Base-by-base conservation (phyloP, 2,888 invertebrate genomes). In the Caenorhabditis sinica region DNA sequence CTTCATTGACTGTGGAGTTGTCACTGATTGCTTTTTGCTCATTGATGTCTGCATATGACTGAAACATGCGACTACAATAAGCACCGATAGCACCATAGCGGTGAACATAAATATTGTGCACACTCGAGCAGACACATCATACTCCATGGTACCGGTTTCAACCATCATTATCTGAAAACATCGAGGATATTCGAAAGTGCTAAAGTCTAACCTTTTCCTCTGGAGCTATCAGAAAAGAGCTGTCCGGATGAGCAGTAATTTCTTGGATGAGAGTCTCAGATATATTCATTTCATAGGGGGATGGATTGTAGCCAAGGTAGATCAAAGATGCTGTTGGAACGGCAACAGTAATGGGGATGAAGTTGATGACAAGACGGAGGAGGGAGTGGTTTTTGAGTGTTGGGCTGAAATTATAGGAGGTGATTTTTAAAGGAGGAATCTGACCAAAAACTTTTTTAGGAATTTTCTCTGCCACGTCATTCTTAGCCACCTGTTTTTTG, bases 31-130 rank as follows among this genome's bases (percentile, higher is more conserved):
- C 23, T 76, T 76, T 58, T 66, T 45, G 17, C 72, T 43, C 28
- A 33, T 23, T 23, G 23, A 23, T 9, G 9, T 45, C 28, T 71
- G 65, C 36, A 82, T 75, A 36, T 58, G 56, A 25, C 36, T 36
- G 53, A 61, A 61, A 58, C 71, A 56, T 0, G 65, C 20, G 30
- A 63, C 45, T 1, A 82, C 82, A 0, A 74, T 53, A 8, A 82
- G 49, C 17, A 71, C 36, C 0, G 82, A 69, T 4, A 82, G 2
- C 2, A 82, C 15, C 53, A 82, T 61, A 8, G 65, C 56, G 11
- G 71, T 30, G 61, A 81, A 49, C 28, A 81, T 74, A 56, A 68
- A 81, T 17, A 61, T 28, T 11, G 74, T 81, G 69, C 81, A 81
- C 2, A 81, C 23, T 3, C 65, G 20, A 5, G 80, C 65, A 6